phyloP scores from a whole-genome alignment of 2,888 invertebrate genomes.

The Cryptus armator region DNA sequence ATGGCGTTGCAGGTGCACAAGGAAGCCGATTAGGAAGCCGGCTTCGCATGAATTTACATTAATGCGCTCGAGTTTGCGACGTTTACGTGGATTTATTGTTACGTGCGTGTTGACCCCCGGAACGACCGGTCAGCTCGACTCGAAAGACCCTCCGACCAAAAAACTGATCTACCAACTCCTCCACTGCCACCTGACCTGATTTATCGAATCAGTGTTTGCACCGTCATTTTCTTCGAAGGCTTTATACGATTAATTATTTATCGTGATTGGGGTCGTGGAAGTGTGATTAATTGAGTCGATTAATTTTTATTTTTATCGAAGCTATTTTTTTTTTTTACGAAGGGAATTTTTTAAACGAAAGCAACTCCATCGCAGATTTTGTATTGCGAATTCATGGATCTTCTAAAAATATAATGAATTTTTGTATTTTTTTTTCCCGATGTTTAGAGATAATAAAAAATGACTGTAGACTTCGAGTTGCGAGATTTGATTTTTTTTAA shows the following conservation, averaged over 20 bases:
- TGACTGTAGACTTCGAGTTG: no score
- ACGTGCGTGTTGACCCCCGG: conserved; percentile 72
- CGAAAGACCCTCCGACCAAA: conserved; percentile 6
- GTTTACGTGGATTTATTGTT: conserved; percentile 83
- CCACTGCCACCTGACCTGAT: conserved; percentile 59
- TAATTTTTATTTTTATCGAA: background rate
- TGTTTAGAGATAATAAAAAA: no score
- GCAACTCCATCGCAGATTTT: no score
- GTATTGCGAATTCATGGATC: no score
- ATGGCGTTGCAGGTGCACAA: conserved; percentile 84
- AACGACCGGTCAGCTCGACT: conserved; percentile 42
- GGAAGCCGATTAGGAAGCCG: conserved; percentile 81
- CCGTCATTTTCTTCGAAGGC: conserved; percentile 4
- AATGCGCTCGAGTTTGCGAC: conserved; percentile 80
- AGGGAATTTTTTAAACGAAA: no score
- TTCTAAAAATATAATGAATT: no score
- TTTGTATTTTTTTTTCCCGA: no score
- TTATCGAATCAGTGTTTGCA: conserved; percentile 47
- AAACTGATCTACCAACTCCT: conserved; percentile 37
- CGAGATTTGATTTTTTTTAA: no score
- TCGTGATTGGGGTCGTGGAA: background rate
- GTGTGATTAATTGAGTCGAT: background rate
- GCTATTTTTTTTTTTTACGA: background rate
- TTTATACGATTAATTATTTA: conserved; percentile 30
- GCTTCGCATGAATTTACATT: conserved; percentile 84